phyloP scores from a whole-genome alignment of 2,113 vertebrate species.

The Pseudopipra pipra region DNA sequence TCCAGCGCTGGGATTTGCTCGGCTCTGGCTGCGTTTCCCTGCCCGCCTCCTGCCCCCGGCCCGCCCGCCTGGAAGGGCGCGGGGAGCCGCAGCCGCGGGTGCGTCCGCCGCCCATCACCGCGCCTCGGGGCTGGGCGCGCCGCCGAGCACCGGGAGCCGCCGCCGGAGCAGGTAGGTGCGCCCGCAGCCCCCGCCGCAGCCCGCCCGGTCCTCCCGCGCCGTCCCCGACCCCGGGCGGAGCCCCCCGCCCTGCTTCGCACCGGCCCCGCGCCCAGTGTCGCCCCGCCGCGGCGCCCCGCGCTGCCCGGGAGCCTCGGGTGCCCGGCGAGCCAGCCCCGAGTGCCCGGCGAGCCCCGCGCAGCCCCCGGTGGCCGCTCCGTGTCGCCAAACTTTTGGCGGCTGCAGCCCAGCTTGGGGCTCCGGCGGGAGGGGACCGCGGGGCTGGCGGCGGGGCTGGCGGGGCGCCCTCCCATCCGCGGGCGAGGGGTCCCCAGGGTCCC shows the following conservation, averaged over 20 bases:
- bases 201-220: background rate
- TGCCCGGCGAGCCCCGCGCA: background rate
- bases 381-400: slow-evolving; percentile 28
- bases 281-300: background rate
- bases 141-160: background rate
- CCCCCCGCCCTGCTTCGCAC: background rate
- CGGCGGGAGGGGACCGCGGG: background rate
- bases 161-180: background rate
- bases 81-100: background rate
- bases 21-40: slow-evolving; percentile 35
- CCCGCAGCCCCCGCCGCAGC: background rate
- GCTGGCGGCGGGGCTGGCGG: background rate
- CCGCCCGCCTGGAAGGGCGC: background rate
- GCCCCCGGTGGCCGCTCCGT: background rate
- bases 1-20: slow-evolving; percentile 75
- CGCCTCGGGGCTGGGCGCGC: background rate
- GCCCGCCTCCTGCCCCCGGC: slow-evolving; percentile 11
- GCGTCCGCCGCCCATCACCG: slow-evolving; percentile 5
- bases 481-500: background rate
- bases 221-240: background rate
- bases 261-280: background rate
- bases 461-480: background rate
- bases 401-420: background rate
- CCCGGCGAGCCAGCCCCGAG: background rate
- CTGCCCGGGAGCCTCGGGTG: background rate